phyloP scores from a whole-genome alignment of 2,888 invertebrate genomes.

The Limnephilus auricula region DNA sequence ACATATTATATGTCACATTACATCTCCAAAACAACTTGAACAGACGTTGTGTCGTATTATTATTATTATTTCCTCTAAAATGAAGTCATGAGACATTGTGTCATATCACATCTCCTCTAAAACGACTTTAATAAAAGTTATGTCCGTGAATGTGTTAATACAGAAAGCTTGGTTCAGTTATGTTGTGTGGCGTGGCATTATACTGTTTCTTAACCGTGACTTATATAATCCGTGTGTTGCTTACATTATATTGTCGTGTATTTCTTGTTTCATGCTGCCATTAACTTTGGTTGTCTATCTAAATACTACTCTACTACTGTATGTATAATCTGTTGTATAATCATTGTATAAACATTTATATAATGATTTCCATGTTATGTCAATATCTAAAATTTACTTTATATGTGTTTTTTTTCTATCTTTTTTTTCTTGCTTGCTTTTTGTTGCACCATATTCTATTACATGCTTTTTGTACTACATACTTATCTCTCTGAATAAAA shows the following conservation, averaged over 20 bases:
- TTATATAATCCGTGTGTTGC: slow-evolving; percentile 49
- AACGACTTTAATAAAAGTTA: too few relatives aligned
- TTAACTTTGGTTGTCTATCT: slow-evolving; percentile 51
- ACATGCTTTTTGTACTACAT: background rate
- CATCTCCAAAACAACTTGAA: too few relatives aligned
- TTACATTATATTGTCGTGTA: slow-evolving; percentile 66
- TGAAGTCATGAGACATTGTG: too few relatives aligned
- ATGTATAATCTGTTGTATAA: slow-evolving; percentile 52
- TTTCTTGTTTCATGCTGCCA: slow-evolving; percentile 66
- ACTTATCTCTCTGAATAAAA: background rate
- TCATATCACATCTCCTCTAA: too few relatives aligned
- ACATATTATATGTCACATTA: too few relatives aligned
- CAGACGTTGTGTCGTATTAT: too few relatives aligned
- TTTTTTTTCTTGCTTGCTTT: background rate
- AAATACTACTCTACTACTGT: slow-evolving; percentile 55
- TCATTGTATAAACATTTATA: slow-evolving; percentile 50
- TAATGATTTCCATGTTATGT: slow-evolving; percentile 17
- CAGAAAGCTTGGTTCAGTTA: background rate
- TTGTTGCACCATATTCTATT: background rate
- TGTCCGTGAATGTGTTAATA: background rate
- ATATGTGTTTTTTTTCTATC: background rate
- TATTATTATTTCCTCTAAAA: too few relatives aligned
- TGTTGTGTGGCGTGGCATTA: background rate
- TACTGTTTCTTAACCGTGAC: background rate
- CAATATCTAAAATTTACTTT: background rate